Evolutionary conservation across 2,797 vertebrate species (phyloP), one percentile per base, ranked within the genome.

Genomic region (Ctenopoma multispine): DNA sequence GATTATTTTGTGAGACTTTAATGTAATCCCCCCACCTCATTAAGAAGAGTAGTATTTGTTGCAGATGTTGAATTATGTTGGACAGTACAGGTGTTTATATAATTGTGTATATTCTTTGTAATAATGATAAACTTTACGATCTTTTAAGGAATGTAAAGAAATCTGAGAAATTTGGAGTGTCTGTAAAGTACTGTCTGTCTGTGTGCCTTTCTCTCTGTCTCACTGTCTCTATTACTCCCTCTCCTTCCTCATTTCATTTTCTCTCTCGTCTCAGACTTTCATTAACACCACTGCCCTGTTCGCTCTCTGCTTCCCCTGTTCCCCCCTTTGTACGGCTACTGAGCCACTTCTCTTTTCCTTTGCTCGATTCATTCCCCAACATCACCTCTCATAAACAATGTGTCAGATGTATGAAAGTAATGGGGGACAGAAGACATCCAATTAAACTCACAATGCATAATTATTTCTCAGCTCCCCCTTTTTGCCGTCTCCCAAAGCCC

Each of bases 381-480:
- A 70, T 40, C 44, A 62, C 72, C 74, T 81, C 80, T 80, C 81
- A 81, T 71, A 89, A 90, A 89, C 90, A 91, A 86, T 69, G 84
- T 90, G 85, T 83, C 80, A 85, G 82, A 90, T 75, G 62, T 85
- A 80, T 77, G 77, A 89, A 90, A 86, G 81, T 84, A 87, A 80
- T n/a, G 15, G 41, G 72, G 76, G 53, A 79, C 79, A 75, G 78
- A 73, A 88, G 72, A 84, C 85, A 92, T 92, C 90, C 89, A 92
- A 93, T 93, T 92, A 92, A 94, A 92, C 90, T 65, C 89, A 87
- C 81, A 91, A 90, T 88, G 77, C 76, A 78, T 92, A 89, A 91
- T 90, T 86, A 89, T 92, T 91, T 87, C 81, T 63, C 78, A 72
- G 66, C 72, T 59, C 47, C 66, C 77, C 53, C 60, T 48, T 65